These are phyloP conservation scores for Acridotheres tristis DNA, from an alignment of 2,797 vertebrate genomes.

Conservation along the genomic window DNA sequence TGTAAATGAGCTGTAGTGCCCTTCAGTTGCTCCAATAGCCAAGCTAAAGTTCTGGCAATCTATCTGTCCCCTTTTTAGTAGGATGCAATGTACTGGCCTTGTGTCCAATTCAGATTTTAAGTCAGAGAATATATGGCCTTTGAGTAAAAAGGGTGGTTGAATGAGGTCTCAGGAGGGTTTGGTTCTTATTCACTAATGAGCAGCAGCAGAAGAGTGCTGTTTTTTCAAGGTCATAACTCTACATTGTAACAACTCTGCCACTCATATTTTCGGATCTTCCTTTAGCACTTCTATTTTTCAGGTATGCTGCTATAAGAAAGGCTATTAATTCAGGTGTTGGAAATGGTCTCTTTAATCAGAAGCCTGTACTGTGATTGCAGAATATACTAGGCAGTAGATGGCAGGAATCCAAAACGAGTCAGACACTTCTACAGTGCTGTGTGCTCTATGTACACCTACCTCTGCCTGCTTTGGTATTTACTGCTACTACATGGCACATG, in stretches of 20 bases:
- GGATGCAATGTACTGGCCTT: slow-evolving; percentile 17
- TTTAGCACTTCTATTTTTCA: neutral
- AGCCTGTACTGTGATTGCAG: neutral
- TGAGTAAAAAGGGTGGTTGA: neutral
- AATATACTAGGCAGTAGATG: neutral
- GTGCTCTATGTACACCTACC: neutral
- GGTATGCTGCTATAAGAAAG: slow-evolving; percentile 7
- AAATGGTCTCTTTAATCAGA: slow-evolving; percentile 31
- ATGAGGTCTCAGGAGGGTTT: neutral
- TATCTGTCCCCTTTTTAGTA: slow-evolving; percentile 4
- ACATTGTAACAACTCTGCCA: neutral
- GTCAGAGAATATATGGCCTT: neutral
- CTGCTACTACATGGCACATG: neutral
- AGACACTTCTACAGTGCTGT: neutral
- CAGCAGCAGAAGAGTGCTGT: neutral
- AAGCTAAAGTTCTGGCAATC: slow-evolving; percentile 37
- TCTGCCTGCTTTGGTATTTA: neutral
- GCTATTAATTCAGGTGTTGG: slow-evolving; percentile 16
- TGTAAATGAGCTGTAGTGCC: slow-evolving; percentile 5
- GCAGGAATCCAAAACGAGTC: neutral
- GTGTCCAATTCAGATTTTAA: neutral
- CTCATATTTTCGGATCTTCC: neutral
- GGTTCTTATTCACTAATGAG: slow-evolving; percentile 28
- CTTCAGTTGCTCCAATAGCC: neutral
- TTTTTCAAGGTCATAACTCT: slow-evolving; percentile 39